Evolutionary conservation across 1,140 invertebrate species (phyloP), one percentile per base, ranked within the genome.

Genomic region (Anthonomus grandis): DNA sequence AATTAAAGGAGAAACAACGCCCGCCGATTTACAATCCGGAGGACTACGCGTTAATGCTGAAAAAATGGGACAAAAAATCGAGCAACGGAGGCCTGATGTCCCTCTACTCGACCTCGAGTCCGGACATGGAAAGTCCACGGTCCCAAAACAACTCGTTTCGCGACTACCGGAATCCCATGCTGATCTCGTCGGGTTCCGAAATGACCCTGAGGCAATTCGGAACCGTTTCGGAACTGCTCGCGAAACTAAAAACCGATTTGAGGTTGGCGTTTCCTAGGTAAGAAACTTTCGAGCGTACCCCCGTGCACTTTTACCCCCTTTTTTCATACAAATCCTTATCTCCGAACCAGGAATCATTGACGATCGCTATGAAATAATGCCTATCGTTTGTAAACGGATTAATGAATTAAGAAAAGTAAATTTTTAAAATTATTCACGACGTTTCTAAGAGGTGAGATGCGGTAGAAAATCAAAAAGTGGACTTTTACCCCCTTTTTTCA

Each of bases 161-260:
- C 17, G 71, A 75, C 54, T 75, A 74, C 37, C 72, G 78, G 58
- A 78, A 75, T 61, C 77, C 77, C 18, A 79, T 79, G 70, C 76
- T 67, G 69, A 78, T 68, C 71, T 78, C 71, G 70, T 78, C 69
- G 62, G 82, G 83, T 31, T 84, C 82, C 41, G 90, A 93, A 70
- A 93, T 94, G 90, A 89, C 86, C 13, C 76, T 93, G 24, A 80
- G 87, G 42, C 90, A 93, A 72, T 93, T 94, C 70, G 83, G 86
- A 23, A 87, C 87, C 21, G 84, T 93, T 45, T 90, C 89, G 24
- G 91, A 95, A 73, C 79, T 96, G 1, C 78, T 95, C n/a, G 86
- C 86, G 38, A 95, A 94, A 69, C 79, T 95, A 2, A 81, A 88
- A 58, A 83, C 89, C 1, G 93, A 95, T 74, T 80, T 96, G 0